These are phyloP conservation scores for Lasioglossum malachurum DNA, from an alignment of 2,888 invertebrate species.

Conservation along the genomic window DNA sequence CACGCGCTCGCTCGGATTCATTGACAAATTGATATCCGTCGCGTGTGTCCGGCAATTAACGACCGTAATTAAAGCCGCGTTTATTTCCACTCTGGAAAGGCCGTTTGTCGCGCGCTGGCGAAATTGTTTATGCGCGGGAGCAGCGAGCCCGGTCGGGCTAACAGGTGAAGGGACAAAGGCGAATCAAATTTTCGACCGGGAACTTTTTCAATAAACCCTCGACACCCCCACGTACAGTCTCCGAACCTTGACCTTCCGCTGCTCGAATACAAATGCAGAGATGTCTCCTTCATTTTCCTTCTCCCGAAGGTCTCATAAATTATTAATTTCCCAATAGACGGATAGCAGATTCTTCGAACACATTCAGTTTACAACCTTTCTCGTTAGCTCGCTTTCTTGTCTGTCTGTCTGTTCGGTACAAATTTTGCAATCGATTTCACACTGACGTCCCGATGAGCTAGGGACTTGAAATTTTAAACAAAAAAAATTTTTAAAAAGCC, in stretches of 20 bases:
- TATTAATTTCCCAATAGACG: too few species aligned
- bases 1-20: slow-evolving; percentile 29
- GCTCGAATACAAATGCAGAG: neutral
- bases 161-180: neutral
- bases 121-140: slow-evolving; percentile 2
- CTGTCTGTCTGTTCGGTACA: too few species aligned
- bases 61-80: slow-evolving; percentile 37
- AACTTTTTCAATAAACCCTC: slow-evolving; percentile 7
- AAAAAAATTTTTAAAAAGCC: too few species aligned
- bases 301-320: neutral
- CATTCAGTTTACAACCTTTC: too few species aligned
- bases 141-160: neutral
- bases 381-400: too few species aligned
- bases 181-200: neutral
- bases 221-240: neutral
- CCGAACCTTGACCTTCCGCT: neutral
- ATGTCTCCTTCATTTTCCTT: neutral
- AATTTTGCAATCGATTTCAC: too few species aligned
- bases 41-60: slow-evolving; percentile 34
- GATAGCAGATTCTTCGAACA: too few species aligned
- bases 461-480: too few species aligned
- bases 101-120: neutral
- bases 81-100: slow-evolving; percentile 5
- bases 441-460: too few species aligned
- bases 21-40: slow-evolving; percentile 45